Evolutionary conservation across 1,140 invertebrate species (phyloP), one percentile per base, ranked within the genome.

Genomic region (Aricia agestis): DNA sequence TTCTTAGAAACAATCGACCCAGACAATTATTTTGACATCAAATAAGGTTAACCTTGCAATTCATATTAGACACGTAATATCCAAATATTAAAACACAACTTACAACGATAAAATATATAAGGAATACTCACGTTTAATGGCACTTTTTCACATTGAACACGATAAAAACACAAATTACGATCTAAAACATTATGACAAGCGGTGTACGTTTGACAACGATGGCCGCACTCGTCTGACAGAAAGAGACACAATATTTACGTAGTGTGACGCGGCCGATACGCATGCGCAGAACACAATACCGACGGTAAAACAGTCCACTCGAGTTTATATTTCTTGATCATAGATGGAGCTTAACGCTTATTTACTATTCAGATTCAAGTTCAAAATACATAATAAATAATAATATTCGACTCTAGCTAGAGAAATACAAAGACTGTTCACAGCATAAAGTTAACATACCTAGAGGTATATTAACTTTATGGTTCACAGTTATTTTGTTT

Each of bases 251-350:
- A 67, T 76, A 61, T 82, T 72, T 79, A 72, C 81, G 76, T 83
- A 74, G 76, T 77, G 78, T 85, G 82, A 80, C 84, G 76, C 87
- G 84, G 84, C 84, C 84, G 19, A 61, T 80, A 79, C 85, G 87
- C 87, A 89, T 89, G 86, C 84, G 86, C 78, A 73, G 66, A 71
- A 42, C 42, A 42, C 66, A 63, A n/a, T n/a, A n/a, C n/a, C 15
- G 79, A 79, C 70, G 87, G 74, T 81, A 83, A 87, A 87, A 76
- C 81, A 84, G 84, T 69, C 7, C 7, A 7, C 1, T 6, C 2
- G 2, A 31, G 19, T 63, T 63, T 63, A 25, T 11, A 19, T 63
- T 63, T 52, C 45, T 11, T 13, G 13, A 18, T 2, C 32, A 74
- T 72, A 90, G 87, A 84, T 90, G 86, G 85, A 85, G 76, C 70